Evolutionary conservation across 2,888 invertebrate species (phyloP).

Genomic region (Clistopyga incitator): DNA sequence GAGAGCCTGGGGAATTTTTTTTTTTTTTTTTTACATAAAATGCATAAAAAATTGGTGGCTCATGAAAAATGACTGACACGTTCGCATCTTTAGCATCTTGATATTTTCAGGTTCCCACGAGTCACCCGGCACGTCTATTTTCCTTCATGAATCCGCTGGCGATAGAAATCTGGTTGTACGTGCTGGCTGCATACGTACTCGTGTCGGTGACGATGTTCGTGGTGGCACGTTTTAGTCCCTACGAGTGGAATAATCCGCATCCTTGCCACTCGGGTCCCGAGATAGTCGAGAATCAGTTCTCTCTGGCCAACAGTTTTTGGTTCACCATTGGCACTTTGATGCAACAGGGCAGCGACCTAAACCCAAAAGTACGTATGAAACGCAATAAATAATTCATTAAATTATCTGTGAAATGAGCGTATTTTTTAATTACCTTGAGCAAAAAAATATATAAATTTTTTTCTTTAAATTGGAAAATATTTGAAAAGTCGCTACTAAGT

Average conservation of each 20-base stretch:
- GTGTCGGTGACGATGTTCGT: slow-evolving; percentile 92
- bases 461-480: no score
- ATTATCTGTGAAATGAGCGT: no score
- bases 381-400: background rate
- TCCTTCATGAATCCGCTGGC: slow-evolving; percentile 95
- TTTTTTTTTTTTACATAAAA: no score
- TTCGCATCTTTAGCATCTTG: background rate
- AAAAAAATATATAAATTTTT: no score
- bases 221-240: slow-evolving; percentile 92
- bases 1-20: no score
- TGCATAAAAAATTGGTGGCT: no score
- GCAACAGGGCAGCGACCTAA: slow-evolving; percentile 93
- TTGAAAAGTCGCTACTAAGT: background rate
- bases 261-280: slow-evolving; percentile 86
- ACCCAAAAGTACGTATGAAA: slow-evolving; percentile 88
- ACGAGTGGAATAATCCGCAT: slow-evolving; percentile 88
- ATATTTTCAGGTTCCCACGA: slow-evolving; percentile 88
- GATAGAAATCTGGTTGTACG: slow-evolving; percentile 94
- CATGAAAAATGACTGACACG: background rate
- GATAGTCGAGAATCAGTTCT: slow-evolving; percentile 91
- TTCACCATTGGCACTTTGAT: slow-evolving; percentile 95
- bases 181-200: slow-evolving; percentile 91
- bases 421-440: no score
- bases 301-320: slow-evolving; percentile 94
- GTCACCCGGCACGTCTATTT: slow-evolving; percentile 90